Evolutionary conservation across 2,888 invertebrate genomes (phyloP).

Genomic region (Ormyrus nitidulus): DNA sequence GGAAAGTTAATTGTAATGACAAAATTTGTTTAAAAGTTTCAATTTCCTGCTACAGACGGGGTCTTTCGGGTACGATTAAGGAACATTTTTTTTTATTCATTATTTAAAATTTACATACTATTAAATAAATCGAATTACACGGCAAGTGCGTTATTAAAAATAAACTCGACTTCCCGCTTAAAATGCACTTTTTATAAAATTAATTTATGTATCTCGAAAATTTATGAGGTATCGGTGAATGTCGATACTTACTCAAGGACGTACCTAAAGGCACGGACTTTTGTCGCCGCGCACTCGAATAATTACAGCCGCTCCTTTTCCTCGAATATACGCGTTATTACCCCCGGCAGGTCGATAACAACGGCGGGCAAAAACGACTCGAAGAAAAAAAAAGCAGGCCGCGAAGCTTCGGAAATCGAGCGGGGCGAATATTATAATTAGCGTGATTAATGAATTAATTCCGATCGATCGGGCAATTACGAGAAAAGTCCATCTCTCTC

Average conservation of each 20-base stretch:
- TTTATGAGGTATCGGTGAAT: constrained; percentile 23
- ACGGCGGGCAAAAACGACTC: no score
- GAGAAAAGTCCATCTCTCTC: constrained; percentile 24
- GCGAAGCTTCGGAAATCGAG: no score
- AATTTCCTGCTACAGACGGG: no score
- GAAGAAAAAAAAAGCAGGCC: no score
- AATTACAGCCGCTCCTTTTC: not conserved
- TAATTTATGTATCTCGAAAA: constrained; percentile 32
- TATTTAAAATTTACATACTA: not conserved
- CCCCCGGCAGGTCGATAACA: no score
- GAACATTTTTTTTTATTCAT: not conserved
- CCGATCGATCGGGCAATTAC: constrained; percentile 35
- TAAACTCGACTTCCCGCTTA: not conserved
- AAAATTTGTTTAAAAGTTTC: no score
- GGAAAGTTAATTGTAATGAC: no score
- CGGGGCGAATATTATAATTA: constrained; percentile 31
- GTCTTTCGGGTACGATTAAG: no score
- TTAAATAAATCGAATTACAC: not conserved
- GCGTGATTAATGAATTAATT: constrained; percentile 47
- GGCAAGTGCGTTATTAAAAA: not conserved
- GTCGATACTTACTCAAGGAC: constrained; percentile 17
- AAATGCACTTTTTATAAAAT: not conserved
- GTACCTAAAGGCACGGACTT: not conserved
- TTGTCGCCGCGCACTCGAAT: not conserved
- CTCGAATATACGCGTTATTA: no score